A percentile compares a stretch with the other conserved stretches of the same genome.
These are phyloP conservation scores for Acanthisitta chloris DNA, from an alignment of 2,113 vertebrate species.

Conservation along the genomic window DNA sequence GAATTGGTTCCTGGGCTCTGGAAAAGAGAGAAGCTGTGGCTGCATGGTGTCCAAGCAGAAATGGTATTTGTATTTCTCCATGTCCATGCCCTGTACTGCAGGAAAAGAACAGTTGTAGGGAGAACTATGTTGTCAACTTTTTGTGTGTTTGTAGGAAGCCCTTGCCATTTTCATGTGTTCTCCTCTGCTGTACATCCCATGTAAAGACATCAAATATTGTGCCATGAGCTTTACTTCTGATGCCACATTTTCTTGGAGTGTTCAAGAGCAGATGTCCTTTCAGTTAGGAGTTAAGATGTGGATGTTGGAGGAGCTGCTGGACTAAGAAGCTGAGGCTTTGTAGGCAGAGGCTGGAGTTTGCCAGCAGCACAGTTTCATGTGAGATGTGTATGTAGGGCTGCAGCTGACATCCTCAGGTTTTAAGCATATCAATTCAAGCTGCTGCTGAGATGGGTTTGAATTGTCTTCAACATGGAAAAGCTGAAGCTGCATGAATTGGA, in stretches of 20 bases:
- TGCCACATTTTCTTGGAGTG: rapidly evolving
- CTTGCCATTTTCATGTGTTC: not conserved
- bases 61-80: rapidly evolving
- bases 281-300: not conserved
- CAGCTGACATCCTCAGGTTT: slow-evolving; percentile 25
- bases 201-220: not conserved
- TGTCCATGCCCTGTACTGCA: rapidly evolving
- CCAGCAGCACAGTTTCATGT: not conserved
- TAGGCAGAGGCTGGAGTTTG: not conserved
- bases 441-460: not conserved
- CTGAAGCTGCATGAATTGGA: not conserved
- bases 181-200: rapidly evolving
- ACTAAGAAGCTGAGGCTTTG: not conserved
- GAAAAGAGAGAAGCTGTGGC: not conserved
- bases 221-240: not conserved
- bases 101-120: not conserved
- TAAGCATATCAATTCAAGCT: not conserved
- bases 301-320: not conserved
- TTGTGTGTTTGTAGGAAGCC: not conserved
- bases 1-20: not conserved
- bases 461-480: not conserved
- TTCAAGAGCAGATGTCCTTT: not conserved
- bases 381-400: not conserved
- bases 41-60: not conserved
- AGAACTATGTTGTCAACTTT: rapidly evolving